Evolutionary conservation across 2,888 invertebrate genomes (phyloP).

Genomic region (Lamellibrachia columna): DNA sequence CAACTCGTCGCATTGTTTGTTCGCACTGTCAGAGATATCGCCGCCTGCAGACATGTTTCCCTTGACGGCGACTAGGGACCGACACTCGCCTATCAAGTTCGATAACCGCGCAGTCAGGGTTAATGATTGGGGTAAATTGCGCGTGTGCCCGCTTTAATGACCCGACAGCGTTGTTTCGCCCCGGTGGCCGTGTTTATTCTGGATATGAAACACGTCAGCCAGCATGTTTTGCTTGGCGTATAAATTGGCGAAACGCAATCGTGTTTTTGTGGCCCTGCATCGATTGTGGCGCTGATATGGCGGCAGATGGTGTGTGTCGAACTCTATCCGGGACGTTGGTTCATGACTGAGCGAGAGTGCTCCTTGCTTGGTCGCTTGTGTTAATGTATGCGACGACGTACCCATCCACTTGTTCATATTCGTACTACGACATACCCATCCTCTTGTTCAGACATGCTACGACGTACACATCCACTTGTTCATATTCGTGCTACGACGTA

Average conservation of each 20-base stretch:
- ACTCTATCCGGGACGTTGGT: background rate
- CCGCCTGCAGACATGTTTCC: background rate
- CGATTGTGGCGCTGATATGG: too few species aligned
- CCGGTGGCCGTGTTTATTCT: background rate
- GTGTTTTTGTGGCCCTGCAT: background rate
- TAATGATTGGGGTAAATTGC: constrained; percentile 13
- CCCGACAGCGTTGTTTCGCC: background rate
- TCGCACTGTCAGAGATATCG: background rate
- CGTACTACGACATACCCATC: background rate
- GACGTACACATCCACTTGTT: background rate
- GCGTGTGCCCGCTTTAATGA: constrained; percentile 11
- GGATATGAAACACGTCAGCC: background rate
- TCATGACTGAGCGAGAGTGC: background rate
- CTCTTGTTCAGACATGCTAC: background rate
- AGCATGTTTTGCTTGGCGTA: background rate
- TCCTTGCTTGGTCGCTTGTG: background rate
- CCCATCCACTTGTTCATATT: background rate
- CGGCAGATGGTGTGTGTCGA: background rate
- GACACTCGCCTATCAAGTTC: background rate
- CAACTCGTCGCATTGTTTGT: background rate
- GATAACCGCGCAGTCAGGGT: constrained; percentile 16
- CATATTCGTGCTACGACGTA: background rate
- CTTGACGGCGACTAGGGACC: background rate
- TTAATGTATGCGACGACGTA: too few species aligned
- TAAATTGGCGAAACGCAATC: background rate